Evolutionary conservation across 2,113 vertebrate species (phyloP).

Genomic region (Mirounga angustirostris): DNA sequence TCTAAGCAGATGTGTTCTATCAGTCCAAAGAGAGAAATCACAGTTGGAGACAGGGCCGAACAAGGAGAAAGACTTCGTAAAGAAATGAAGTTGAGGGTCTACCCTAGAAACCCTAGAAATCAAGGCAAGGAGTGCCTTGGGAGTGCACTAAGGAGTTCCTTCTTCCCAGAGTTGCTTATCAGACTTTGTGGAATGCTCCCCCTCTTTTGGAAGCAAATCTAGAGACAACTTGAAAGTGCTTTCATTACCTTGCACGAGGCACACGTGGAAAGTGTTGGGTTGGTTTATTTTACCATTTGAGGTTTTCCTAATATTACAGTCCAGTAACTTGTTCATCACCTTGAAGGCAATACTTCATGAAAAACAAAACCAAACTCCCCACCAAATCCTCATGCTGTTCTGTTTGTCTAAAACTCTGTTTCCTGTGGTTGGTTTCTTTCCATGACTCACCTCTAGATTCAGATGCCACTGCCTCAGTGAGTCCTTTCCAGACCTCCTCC

Average conservation of each 20-base stretch:
- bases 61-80: background rate
- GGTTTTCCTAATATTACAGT: background rate
- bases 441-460: background rate
- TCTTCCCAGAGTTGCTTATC: background rate
- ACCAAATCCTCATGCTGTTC: background rate
- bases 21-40: background rate
- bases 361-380: background rate
- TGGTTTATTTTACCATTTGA: background rate
- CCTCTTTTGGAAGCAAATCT: background rate
- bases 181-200: background rate
- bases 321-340: background rate
- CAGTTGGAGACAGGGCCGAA: background rate
- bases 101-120: fast-evolving
- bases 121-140: background rate
- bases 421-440: background rate
- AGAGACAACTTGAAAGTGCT: background rate
- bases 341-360: background rate
- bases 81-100: background rate
- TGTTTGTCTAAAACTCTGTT: background rate
- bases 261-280: background rate
- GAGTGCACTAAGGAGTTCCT: fast-evolving
- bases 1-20: background rate
- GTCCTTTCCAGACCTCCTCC: background rate
- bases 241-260: background rate
- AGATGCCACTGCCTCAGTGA: background rate